Conservation (phyloP, 1,140 invertebrate species). For the Sminthurides bifidus region DNA sequence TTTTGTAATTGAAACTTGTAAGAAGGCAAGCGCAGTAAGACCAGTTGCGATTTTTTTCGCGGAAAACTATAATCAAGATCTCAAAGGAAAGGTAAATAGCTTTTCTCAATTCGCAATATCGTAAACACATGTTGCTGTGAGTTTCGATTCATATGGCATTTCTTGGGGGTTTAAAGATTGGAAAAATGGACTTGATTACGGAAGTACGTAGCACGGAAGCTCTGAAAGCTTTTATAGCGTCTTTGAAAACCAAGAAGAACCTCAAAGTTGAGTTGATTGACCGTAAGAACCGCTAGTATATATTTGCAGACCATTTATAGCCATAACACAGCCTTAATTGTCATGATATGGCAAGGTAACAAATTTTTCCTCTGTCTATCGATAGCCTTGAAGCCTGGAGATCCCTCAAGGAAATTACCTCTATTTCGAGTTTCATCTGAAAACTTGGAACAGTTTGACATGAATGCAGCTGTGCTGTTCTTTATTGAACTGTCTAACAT, state of each 20-base stretch:
- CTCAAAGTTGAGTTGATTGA: conserved; percentile 37
- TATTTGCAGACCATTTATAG: not conserved
- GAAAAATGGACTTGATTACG: conserved; percentile 12
- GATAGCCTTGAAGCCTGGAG: conserved; percentile 34
- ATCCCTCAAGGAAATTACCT: conserved; percentile 39
- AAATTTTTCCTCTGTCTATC: conserved; percentile 16
- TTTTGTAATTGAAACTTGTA: no score
- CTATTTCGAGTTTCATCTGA: conserved; percentile 42
- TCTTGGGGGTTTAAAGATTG: no score
- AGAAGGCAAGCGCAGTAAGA: no score
- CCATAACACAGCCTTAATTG: not conserved
- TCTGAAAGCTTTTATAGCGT: conserved; percentile 53
- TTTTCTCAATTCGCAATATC: no score
- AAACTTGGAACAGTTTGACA: conserved; percentile 42
- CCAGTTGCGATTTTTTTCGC: no score
- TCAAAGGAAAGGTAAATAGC: no score
- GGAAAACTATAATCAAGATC: no score
- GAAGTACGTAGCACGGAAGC: conserved; percentile 49
- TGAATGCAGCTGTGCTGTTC: conserved; percentile 45
- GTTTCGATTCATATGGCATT: no score
- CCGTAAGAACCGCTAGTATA: conserved; percentile 4
- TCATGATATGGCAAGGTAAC: conserved; percentile 13
- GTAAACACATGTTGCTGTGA: no score
- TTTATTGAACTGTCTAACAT: conserved; percentile 38
- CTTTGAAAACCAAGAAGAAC: conserved; percentile 46